These are phyloP conservation scores for Paedocypris sp. DNA, from an alignment of 2,113 vertebrate genomes.

Conservation along the genomic window DNA sequence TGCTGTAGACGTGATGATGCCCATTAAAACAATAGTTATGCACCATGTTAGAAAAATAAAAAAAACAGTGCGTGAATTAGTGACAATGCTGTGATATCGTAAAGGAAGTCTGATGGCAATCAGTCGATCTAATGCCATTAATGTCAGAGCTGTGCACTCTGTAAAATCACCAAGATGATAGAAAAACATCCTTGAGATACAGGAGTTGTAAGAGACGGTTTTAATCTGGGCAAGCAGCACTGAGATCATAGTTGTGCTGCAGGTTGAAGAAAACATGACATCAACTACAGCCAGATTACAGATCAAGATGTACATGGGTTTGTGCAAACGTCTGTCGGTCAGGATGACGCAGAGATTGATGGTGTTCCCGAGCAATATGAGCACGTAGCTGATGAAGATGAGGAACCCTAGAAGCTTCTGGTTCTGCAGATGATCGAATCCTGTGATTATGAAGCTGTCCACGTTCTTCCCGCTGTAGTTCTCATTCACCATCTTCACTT, in stretches of 20 bases:
- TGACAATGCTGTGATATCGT: constrained; percentile 34
- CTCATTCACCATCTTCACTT: not conserved
- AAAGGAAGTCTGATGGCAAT: constrained; percentile 32
- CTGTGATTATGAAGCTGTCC: constrained; percentile 24
- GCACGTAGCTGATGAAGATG: constrained; percentile 22
- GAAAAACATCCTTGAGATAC: constrained; percentile 29
- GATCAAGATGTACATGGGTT: constrained; percentile 41
- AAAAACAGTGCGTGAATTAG: not conserved
- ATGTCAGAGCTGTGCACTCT: not conserved
- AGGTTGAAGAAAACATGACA: constrained; percentile 25
- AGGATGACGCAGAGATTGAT: constrained; percentile 32
- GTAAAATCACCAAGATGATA: constrained; percentile 26
- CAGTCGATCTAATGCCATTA: constrained; percentile 34
- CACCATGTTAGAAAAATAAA: constrained; percentile 19
- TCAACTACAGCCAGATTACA: constrained; percentile 35
- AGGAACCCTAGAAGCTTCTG: constrained; percentile 26
- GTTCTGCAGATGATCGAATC: constrained; percentile 21
- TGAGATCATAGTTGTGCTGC: constrained; percentile 25
- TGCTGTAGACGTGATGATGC: not conserved
- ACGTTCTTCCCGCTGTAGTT: not conserved
- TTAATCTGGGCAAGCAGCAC: constrained; percentile 28
- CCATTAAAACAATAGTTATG: not conserved
- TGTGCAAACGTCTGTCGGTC: constrained; percentile 27
- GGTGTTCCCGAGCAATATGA: constrained; percentile 22
- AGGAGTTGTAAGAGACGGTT: constrained; percentile 31